Percentiles rank a stretch among this genome's conserved stretches.
These are phyloP conservation scores for Calliphora vomitoria DNA, from an alignment of 2,888 invertebrate species.

Conservation along the genomic window DNA sequence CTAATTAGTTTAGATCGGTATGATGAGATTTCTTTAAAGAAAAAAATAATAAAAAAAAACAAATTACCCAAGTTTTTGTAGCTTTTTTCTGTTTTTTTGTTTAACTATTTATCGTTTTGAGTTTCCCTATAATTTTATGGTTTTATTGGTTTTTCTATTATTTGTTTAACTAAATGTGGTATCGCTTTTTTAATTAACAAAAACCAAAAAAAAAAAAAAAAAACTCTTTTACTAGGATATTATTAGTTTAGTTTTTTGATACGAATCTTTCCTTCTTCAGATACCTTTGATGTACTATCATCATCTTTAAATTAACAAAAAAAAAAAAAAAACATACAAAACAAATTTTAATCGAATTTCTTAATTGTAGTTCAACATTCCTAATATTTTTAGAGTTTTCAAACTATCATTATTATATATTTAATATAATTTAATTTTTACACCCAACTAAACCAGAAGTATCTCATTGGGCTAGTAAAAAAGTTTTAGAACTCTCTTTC, in stretches of 20 bases:
- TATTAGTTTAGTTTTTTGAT: conserved; percentile 67
- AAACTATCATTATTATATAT: conserved; percentile 61
- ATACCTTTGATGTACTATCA: conserved; percentile 72
- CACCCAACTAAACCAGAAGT: conserved; percentile 27
- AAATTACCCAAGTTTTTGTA: conserved; percentile 40
- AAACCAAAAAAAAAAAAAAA: conserved; percentile 29
- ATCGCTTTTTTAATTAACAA: conserved; percentile 62
- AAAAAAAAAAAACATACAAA: conserved; percentile 30
- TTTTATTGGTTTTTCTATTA: conserved; percentile 32
- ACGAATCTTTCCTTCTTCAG: conserved; percentile 72
- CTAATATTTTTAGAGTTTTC: conserved; percentile 67
- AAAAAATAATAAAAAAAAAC: too few species aligned
- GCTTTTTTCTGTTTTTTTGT: conserved; percentile 57
- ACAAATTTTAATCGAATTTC: conserved; percentile 40
- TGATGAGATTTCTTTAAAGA: conserved; percentile 34
- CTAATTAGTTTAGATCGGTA: conserved; percentile 70
- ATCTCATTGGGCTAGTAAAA: conserved; percentile 63
- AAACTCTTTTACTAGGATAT: conserved; percentile 57
- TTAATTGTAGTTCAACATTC: conserved; percentile 69
- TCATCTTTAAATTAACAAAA: conserved; percentile 31
- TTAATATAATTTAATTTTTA: conserved; percentile 55
- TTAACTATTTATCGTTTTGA: conserved; percentile 12
- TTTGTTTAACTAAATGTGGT: conserved; percentile 67
- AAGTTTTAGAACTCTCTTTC: conserved; percentile 52
- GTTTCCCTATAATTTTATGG: conserved; percentile 28